phyloP scores from a whole-genome alignment of 2,888 invertebrate genomes.

The Cepaea hortensis region DNA sequence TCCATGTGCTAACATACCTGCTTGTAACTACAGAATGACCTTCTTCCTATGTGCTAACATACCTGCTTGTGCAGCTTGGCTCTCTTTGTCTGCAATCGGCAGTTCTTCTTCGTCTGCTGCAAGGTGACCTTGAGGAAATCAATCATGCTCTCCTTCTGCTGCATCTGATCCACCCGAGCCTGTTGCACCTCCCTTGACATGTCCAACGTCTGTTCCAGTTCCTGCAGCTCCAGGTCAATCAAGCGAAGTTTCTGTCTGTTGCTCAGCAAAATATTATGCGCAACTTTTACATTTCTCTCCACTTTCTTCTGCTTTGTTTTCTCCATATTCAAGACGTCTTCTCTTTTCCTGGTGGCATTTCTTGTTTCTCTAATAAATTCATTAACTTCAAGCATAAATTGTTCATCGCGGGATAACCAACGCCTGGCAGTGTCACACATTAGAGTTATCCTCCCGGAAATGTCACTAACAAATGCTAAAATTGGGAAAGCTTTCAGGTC shows the following conservation, averaged over 20 bases:
- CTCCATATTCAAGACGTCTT: constrained; percentile 62
- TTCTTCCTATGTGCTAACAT: not conserved
- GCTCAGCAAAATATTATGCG: constrained; percentile 66
- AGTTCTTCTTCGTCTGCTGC: constrained; percentile 72
- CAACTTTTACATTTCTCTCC: constrained; percentile 67
- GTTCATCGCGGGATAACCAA: constrained; percentile 73
- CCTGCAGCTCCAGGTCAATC: constrained; percentile 68
- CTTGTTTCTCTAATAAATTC: constrained; percentile 70
- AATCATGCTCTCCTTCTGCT: constrained; percentile 73
- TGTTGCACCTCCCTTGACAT: constrained; percentile 63
- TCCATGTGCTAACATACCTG: no score
- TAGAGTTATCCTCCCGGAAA: constrained; percentile 65
- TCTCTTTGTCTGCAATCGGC: constrained; percentile 71
- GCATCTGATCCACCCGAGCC: constrained; percentile 64
- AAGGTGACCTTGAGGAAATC: constrained; percentile 73
- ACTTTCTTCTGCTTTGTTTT: constrained; percentile 69
- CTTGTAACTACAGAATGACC: no score
- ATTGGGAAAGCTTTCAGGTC: constrained; percentile 73
- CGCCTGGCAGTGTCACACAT: constrained; percentile 65
- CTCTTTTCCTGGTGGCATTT: constrained; percentile 62
- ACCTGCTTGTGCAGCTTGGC: constrained; percentile 67
- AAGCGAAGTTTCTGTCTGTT: constrained; percentile 69
- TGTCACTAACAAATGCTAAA: constrained; percentile 69
- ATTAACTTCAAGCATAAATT: constrained; percentile 71
- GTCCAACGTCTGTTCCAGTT: constrained; percentile 66